phyloP scores from a whole-genome alignment of 92 coral and sea anemone genomes.

The Bergia sp. region DNA sequence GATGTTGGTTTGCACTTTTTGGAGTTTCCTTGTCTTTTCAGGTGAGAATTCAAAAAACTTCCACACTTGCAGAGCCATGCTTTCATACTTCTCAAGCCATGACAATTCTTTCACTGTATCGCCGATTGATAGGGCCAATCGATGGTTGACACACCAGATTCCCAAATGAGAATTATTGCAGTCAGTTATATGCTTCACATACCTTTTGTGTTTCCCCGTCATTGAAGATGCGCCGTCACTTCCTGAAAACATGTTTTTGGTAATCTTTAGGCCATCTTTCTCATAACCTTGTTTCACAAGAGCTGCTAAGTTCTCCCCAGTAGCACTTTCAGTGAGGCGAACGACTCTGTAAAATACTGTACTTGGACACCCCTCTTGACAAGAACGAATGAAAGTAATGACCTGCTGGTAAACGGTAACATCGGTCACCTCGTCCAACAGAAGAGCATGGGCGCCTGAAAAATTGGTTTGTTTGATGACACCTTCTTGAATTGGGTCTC shows the following conservation, averaged over 20 bases:
- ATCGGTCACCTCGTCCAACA: constrained; percentile 25
- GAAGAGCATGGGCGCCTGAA: constrained; percentile 26
- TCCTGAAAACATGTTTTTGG: constrained; percentile 31
- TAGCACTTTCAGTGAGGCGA: constrained; percentile 25
- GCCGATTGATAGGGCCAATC: constrained; percentile 23
- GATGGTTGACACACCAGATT: constrained; percentile 22
- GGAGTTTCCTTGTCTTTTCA: constrained; percentile 22
- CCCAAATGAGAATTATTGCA: constrained; percentile 6
- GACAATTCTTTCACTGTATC: constrained; percentile 11
- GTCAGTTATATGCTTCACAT: constrained; percentile 25
- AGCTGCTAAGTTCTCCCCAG: constrained; percentile 31
- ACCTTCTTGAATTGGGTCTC: constrained; percentile 3
- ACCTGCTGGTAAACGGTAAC: constrained; percentile 32
- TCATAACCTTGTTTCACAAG: constrained; percentile 15
- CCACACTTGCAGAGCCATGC: constrained; percentile 21
- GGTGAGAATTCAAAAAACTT: constrained; percentile 21
- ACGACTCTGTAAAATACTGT: constrained; percentile 13
- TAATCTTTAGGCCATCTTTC: constrained; percentile 14
- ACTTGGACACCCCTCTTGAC: constrained; percentile 36
- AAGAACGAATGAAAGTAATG: constrained; percentile 15
- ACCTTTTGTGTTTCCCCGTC: constrained; percentile 15
- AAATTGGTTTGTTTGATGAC: constrained; percentile 14
- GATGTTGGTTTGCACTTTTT: background rate
- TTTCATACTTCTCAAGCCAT: constrained; percentile 15
- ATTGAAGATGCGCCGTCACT: constrained; percentile 31